Evolutionary conservation across 2,888 invertebrate genomes (phyloP), one percentile per base, ranked within the genome.

Genomic region (Pseudolycoriella hygida): DNA sequence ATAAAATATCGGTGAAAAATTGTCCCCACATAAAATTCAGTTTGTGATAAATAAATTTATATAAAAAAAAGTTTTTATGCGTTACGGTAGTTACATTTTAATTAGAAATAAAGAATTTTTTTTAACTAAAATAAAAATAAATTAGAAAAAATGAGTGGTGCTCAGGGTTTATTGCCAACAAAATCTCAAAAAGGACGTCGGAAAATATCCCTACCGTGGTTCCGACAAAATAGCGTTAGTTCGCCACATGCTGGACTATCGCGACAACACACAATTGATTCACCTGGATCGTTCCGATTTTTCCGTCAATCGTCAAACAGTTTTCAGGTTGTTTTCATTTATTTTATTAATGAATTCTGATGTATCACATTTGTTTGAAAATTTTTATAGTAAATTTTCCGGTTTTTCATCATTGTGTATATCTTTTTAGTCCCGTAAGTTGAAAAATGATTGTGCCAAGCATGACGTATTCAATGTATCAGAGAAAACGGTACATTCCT

Each of bases 161-260:
- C 43, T 17, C 42, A 17, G 14, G 43, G 43, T 12, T 46, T 46
- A 32, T 30, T 46, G 20, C 39, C 39, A 14, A 43, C 46, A 18
- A 73, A 69, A 64, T 71, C 66, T 63, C 74, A 77, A 60, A 84
- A 82, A 61, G 76, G 77, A 53, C 76, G 82, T 50, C 74, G 88
- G 57, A 89, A 88, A 67, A 88, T 88, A 56, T 88, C 87, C 46
- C 68, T 88, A 60, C 88, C 88, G 52, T 89, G 88, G 88, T 87
- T 88, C 67, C 73, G 87, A 45, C 86, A 87, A 66, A 77, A 77
- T 56, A 85, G 85, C 49, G 76, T 81, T 54, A 72, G 76, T 57
- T 72, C 75, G 55, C 73, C 76, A 45, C 85, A 82, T 65, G 79
- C 80, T 50, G 73, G 74, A 46, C 74, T 88, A 47, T 75, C 85